These are phyloP conservation scores for Perodicticus potto DNA, from an alignment of 2,797 vertebrate species.

Conservation along the genomic window DNA sequence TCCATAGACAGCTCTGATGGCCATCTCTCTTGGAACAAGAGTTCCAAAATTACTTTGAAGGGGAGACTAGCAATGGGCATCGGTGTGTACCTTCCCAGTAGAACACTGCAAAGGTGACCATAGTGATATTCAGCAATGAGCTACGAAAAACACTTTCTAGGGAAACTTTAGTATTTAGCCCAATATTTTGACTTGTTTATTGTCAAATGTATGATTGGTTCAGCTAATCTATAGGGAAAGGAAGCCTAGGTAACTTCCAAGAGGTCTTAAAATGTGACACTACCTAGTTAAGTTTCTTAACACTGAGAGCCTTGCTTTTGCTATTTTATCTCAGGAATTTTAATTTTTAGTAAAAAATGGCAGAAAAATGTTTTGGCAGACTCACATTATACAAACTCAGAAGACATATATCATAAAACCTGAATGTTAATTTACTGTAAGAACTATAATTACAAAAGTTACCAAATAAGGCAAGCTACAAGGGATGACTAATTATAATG, in stretches of 20 bases:
- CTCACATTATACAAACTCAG: background rate
- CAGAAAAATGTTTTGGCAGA: background rate
- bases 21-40: too few species aligned
- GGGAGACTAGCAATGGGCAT: too few species aligned
- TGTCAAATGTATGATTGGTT: conserved; percentile 7
- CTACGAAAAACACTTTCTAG: too few species aligned
- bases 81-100: too few species aligned
- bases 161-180: background rate
- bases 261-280: background rate
- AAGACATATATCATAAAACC: background rate
- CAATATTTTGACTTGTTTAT: conserved; percentile 28
- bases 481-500: conserved; percentile 56
- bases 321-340: background rate
- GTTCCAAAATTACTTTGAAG: too few species aligned
- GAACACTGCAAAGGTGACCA: too few species aligned
- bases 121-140: too few species aligned
- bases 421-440: conserved; percentile 24
- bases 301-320: background rate
- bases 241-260: background rate
- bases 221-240: background rate
- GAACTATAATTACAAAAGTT: conserved; percentile 3
- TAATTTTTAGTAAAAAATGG: background rate
- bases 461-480: conserved; percentile 25
- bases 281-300: too few species aligned
- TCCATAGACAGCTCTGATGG: too few species aligned